phyloP scores from a whole-genome alignment of 2,797 vertebrate genomes.

The Sebastes nivosus region DNA sequence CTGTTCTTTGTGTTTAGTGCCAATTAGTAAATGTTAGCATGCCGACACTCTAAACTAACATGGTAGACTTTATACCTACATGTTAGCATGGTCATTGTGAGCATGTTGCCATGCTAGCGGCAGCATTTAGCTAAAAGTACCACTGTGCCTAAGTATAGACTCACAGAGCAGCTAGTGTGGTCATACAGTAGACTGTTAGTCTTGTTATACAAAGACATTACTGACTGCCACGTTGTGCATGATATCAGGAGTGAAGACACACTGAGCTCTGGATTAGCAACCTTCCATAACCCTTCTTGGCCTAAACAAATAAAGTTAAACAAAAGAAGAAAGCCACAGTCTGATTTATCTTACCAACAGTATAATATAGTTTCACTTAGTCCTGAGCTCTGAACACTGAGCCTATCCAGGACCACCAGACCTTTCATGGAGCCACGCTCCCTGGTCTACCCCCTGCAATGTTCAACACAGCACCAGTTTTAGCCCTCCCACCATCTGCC shows the following conservation, averaged over 20 bases:
- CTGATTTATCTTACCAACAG: constrained; percentile 1
- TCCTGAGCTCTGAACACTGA: constrained; percentile 9
- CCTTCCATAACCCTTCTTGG: not conserved
- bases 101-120: not conserved
- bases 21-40: not conserved
- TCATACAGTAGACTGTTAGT: not conserved
- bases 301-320: not conserved
- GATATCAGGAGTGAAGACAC: not conserved
- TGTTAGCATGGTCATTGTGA: not conserved
- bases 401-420: constrained; percentile 56
- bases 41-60: not conserved
- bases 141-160: not conserved
- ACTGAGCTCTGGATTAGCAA: not conserved
- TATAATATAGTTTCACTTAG: not conserved
- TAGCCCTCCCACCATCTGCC: constrained; percentile 47
- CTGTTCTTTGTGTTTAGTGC: not conserved
- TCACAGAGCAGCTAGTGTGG: not conserved
- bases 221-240: not conserved
- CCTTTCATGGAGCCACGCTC: constrained; percentile 63
- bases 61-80: not conserved
- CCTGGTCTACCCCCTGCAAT: constrained; percentile 53
- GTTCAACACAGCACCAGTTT: constrained; percentile 70
- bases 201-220: not conserved
- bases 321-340: not conserved
- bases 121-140: not conserved